phyloP scores from a whole-genome alignment of 2,797 vertebrate genomes.

The Myripristis murdjan region DNA sequence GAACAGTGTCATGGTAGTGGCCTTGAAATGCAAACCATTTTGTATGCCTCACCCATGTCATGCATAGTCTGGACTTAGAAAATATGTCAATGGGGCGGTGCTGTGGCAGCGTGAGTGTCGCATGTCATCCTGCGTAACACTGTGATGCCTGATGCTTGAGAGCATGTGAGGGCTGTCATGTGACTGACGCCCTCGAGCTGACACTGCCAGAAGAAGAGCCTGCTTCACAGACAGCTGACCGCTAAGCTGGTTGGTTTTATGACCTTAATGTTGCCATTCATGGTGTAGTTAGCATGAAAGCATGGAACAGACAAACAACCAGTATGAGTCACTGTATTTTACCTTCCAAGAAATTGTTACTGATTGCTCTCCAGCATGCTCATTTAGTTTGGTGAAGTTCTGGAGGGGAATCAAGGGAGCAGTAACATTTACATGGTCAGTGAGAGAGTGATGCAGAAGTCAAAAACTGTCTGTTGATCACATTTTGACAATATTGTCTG shows the following conservation, averaged over 20 bases:
- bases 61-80: conserved; percentile 55
- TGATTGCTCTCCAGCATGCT: conserved; percentile 7
- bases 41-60: conserved; percentile 31
- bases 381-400: conserved; percentile 9
- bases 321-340: background rate
- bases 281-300: conserved; percentile 1
- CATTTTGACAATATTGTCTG: background rate
- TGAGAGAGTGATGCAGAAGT: background rate
- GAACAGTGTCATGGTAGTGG: conserved; percentile 18
- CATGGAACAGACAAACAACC: background rate
- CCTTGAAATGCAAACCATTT: conserved; percentile 44
- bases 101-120: conserved; percentile 51
- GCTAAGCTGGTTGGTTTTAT: conserved; percentile 21
- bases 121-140: conserved; percentile 57
- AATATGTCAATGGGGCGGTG: conserved; percentile 57
- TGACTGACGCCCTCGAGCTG: conserved; percentile 45
- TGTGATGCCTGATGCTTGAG: conserved; percentile 32
- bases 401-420: conserved; percentile 3
- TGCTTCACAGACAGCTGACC: conserved; percentile 68
- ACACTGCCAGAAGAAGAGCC: conserved; percentile 44
- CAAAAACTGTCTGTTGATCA: background rate
- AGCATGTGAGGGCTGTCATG: conserved; percentile 59
- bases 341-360: background rate
- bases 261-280: background rate
- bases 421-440: background rate